phyloP scores from a whole-genome alignment of 2,888 invertebrate genomes.

The Busseola fusca region DNA sequence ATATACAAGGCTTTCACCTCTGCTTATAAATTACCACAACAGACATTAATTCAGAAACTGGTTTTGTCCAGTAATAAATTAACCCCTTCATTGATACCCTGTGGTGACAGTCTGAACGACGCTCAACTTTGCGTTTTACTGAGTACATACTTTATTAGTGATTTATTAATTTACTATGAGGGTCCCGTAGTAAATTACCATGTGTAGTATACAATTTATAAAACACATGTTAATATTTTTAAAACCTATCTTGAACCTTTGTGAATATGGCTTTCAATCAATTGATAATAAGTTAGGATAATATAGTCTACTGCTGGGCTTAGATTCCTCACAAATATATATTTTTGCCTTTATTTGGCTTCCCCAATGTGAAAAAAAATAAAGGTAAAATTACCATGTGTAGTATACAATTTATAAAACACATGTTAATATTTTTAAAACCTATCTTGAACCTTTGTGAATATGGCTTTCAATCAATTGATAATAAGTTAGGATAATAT shows the following conservation, averaged over 20 bases:
- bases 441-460: neutral
- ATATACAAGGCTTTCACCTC: neutral
- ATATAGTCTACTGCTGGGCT: neutral
- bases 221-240: neutral
- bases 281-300: neutral
- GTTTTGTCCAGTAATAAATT: slow-evolving; percentile 1
- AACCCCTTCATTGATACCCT: neutral
- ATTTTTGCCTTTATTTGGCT: slow-evolving; percentile 4
- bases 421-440: neutral
- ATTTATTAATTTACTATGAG: neutral
- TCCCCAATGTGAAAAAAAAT: neutral
- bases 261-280: neutral
- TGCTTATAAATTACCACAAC: neutral
- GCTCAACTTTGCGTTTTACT: neutral
- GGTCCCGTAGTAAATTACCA: too few relatives aligned
- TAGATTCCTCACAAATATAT: neutral
- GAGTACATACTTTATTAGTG: neutral
- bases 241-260: neutral
- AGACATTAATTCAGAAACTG: neutral
- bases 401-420: neutral
- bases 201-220: neutral
- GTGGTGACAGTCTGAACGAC: neutral
- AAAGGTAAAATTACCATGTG: too few relatives aligned
- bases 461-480: neutral
- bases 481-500: neutral